phyloP scores from a whole-genome alignment of 2,113 vertebrate species.

The Halichoeres trimaculatus region DNA sequence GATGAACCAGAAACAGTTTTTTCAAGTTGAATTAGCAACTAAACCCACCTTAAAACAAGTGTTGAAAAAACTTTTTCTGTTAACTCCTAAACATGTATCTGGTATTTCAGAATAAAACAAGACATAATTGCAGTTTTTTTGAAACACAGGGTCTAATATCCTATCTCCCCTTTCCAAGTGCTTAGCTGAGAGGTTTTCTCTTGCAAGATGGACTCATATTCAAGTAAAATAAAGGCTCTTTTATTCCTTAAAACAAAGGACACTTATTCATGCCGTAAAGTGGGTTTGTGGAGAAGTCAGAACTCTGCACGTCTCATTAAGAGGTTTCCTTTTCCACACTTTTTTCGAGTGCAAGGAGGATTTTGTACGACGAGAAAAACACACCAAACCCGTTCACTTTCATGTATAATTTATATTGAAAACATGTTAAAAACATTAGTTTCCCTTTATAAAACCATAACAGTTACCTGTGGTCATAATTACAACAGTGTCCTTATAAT shows the following conservation, averaged over 20 bases:
- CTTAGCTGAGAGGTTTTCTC: not conserved
- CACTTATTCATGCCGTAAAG: not conserved
- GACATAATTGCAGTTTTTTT: constrained; percentile 6
- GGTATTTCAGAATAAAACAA: not conserved
- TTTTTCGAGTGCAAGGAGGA: not conserved
- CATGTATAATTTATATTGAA: constrained; percentile 84
- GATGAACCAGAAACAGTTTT: not conserved
- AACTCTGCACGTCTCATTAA: too few species aligned
- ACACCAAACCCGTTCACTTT: constrained; percentile 39
- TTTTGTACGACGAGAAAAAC: not conserved
- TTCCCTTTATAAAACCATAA: constrained; percentile 77
- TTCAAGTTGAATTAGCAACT: not conserved
- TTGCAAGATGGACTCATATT: not conserved
- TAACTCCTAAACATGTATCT: not conserved
- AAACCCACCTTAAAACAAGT: too few species aligned
- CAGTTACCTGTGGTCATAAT: constrained; percentile 70
- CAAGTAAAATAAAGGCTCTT: not conserved
- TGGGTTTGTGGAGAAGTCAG: not conserved
- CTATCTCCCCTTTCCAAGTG: not conserved
- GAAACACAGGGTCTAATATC: constrained; percentile 2
- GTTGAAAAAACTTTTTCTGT: too few species aligned
- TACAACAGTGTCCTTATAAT: constrained; percentile 65
- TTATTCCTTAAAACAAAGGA: not conserved
- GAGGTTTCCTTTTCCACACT: not conserved
- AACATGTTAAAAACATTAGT: constrained; percentile 80